These are phyloP conservation scores for Apis mellifera DNA, from an alignment of 1,140 invertebrate species.

Conservation along the genomic window Amel_HAv3.1 CM009939.2:5017001-5017500, in stretches of 20 bases:
- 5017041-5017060: constrained; percentile 7
- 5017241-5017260: constrained; percentile 63
- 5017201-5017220: constrained; percentile 63
- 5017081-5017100: constrained; percentile 29
- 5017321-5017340: not conserved
- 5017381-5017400: constrained; percentile 40
- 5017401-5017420: not conserved
- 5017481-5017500: too few species aligned
- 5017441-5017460: not conserved
- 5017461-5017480: not conserved
- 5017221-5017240: constrained; percentile 60
- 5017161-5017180: constrained; percentile 39
- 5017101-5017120: constrained; percentile 15
- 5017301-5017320: constrained; percentile 32
- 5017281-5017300: constrained; percentile 24
- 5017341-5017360: not conserved
- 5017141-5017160: constrained; percentile 27
- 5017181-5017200: constrained; percentile 65
- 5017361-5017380: constrained; percentile 33
- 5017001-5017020: too few species aligned
- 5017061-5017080: constrained; percentile 21
- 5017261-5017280: constrained; percentile 47
- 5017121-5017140: constrained; percentile 11
- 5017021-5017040: not conserved
- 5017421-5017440: not conserved